Conservation (phyloP, 2,797 vertebrate genomes). For the Taeniopygia guttata region DNA sequence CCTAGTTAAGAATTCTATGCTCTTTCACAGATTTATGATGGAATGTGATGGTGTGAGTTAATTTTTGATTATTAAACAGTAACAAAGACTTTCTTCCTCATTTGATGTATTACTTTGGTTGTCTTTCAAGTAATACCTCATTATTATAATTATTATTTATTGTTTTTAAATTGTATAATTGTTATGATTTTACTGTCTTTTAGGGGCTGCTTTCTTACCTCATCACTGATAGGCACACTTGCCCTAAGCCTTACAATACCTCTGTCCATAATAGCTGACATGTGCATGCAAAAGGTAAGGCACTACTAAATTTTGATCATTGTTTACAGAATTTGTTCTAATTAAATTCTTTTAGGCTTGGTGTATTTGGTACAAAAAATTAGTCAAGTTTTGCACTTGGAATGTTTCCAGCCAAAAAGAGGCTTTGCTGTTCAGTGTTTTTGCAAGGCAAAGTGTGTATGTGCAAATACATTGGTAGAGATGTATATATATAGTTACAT, state of each 20-base stretch:
- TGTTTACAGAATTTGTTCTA: not conserved
- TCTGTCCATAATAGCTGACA: conserved; percentile 94
- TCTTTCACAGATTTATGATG: not conserved
- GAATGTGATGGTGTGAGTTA: not conserved
- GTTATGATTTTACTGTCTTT: not conserved
- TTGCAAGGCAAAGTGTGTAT: not conserved
- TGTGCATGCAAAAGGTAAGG: conserved; percentile 93
- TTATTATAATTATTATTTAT: not conserved
- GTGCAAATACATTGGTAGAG: too few relatives aligned
- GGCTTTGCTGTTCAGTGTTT: not conserved
- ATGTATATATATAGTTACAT: too few relatives aligned
- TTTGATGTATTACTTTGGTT: not conserved
- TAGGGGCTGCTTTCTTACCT: conserved; percentile 98
- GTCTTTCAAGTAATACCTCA: not conserved
- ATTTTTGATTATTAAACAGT: not conserved
- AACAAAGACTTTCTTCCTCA: not conserved
- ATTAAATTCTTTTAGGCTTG: not conserved
- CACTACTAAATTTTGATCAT: not conserved
- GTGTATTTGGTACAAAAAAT: not conserved
- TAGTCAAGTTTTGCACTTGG: not conserved
- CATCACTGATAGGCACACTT: conserved; percentile 93
- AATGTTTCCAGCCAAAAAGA: not conserved
- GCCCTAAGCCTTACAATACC: conserved; percentile 96
- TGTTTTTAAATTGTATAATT: not conserved
- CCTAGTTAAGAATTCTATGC: not conserved